Base-by-base conservation (phyloP, 2,113 vertebrate species). In the Myocastor coypus region DNA sequence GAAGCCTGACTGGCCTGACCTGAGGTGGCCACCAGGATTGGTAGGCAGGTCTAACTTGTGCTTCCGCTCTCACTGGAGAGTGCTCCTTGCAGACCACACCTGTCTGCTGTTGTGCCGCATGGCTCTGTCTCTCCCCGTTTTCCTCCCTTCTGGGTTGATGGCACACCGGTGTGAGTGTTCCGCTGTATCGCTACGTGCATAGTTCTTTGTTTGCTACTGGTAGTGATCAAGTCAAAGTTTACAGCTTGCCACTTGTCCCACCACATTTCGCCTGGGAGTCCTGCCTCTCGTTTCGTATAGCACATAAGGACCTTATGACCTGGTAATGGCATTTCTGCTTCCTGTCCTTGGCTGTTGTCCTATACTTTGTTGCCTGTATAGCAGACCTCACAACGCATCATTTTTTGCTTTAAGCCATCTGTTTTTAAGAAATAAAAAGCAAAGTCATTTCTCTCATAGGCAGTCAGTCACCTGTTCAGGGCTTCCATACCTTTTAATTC, bases 351-450 rank as follows among this genome's bases (percentile, higher is more conserved):
- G 7, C n/a, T n/a, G n/a, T n/a, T n/a, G n/a, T n/a, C n/a, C n/a
- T n/a, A n/a, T n/a, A n/a, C n/a, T n/a, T n/a, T 68, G 8, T 6
- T 59, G 30, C 3, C 10, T 37, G 13, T 37, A 6, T 26, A 69
- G 82, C 4, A 84, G 24, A 40, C 3, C 34, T 42, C 16, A 78
- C 1, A 40, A 61, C 50, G 28, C 1, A 59, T 64, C 37, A 1
- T 64, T 52, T 87, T 82, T 85, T 66, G 30, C 37, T 93, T 95
- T 89, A 89, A 69, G 42, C 9, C 55, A 26, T 55, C 28, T 96
- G 34, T 94, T 90, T 83, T 66, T 92, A 91, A 55, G 32, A 87
- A 90, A 83, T 73, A 55, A 85, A 69, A 87, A 63, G 46, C 59
- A 78, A 94, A 59, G 11, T 78, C 4, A 8, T 46, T 92, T 84